These are phyloP conservation scores for Vultur gryphus DNA, from an alignment of 2,797 vertebrate genomes.

Conservation along the genomic window DNA sequence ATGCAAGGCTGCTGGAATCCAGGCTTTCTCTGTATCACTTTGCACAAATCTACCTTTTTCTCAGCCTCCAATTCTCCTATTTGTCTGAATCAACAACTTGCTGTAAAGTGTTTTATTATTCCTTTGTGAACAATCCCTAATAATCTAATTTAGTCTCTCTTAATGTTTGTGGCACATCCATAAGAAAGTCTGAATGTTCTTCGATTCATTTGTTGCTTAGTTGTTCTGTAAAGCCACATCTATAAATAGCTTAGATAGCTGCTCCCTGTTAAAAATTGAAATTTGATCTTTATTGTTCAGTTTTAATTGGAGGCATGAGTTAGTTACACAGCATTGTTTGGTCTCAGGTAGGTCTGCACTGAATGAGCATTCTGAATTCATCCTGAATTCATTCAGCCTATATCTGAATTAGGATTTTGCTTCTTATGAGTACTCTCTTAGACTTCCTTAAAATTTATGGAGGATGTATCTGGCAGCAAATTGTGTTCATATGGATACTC, in stretches of 20 bases:
- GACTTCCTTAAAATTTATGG: neutral
- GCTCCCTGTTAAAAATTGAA: neutral
- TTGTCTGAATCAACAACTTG: neutral
- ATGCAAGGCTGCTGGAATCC: neutral
- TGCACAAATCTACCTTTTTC: neutral
- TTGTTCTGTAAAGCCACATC: neutral
- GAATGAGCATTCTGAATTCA: neutral
- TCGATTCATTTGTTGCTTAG: neutral
- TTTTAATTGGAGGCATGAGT: neutral
- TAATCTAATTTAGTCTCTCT: neutral
- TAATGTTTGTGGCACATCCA: neutral
- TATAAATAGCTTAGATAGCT: neutral
- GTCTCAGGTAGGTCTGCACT: neutral
- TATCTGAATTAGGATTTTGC: neutral
- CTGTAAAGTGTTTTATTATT: neutral
- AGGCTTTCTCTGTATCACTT: neutral
- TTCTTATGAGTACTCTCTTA: neutral
- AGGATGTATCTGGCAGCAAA: neutral
- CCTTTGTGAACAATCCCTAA: neutral
- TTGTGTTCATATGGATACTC: neutral
- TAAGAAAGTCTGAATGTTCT: neutral
- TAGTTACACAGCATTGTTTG: neutral
- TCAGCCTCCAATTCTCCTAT: neutral
- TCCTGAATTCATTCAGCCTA: neutral
- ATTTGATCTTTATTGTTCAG: neutral